These are phyloP conservation scores for Apogon hyalosoma DNA, from an alignment of 2,797 vertebrate genomes.

Conservation along the genomic window DNA sequence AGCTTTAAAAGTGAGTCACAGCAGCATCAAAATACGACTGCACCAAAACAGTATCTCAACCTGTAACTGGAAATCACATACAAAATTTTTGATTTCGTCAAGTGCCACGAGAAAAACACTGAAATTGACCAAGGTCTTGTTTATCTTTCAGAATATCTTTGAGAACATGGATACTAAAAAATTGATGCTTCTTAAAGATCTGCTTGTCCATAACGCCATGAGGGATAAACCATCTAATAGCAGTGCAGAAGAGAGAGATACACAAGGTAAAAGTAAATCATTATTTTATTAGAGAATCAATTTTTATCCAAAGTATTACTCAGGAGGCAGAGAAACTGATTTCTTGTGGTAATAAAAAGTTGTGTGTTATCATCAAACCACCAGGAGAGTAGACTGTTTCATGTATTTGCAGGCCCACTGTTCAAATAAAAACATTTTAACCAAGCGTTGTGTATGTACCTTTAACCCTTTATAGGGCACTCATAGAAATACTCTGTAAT, in stretches of 20 bases:
- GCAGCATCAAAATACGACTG: not conserved
- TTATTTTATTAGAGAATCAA: not conserved
- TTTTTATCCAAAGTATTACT: not conserved
- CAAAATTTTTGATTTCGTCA: not conserved
- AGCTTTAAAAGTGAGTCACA: conserved; percentile 82
- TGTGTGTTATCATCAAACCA: not conserved
- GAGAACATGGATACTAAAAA: conserved; percentile 81
- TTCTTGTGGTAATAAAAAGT: not conserved
- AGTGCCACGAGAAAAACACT: not conserved
- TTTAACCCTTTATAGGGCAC: too few species aligned
- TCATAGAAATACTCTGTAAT: too few species aligned
- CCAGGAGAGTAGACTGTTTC: not conserved
- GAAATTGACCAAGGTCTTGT: not conserved
- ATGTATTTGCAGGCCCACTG: not conserved
- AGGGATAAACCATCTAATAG: conserved; percentile 49
- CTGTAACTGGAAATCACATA: not conserved
- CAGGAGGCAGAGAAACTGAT: not conserved
- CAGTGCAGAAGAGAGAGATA: conserved; percentile 35
- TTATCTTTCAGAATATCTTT: conserved; percentile 83
- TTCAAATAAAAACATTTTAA: not conserved
- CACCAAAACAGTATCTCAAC: not conserved
- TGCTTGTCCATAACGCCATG: conserved; percentile 63
- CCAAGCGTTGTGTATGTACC: not conserved
- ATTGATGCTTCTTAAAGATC: conserved; percentile 71
- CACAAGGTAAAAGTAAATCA: conserved; percentile 60